phyloP scores from a whole-genome alignment of 2,797 vertebrate genomes.

The Taenioides sp. region DNA sequence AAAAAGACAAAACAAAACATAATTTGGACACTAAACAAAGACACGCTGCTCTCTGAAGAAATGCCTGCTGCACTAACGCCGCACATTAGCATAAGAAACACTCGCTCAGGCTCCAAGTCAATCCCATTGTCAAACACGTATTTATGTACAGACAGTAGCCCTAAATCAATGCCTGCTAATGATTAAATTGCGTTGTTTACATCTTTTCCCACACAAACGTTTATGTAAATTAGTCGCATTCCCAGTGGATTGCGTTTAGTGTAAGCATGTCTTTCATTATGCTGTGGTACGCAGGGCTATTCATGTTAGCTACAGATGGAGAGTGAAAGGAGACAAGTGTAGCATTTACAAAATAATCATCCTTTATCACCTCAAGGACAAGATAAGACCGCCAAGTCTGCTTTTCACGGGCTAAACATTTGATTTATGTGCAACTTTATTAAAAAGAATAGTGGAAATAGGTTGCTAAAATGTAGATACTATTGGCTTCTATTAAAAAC shows the following conservation, averaged over 20 bases:
- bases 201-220: conserved; percentile 10
- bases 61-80: neutral
- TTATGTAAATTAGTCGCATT: conserved; percentile 26
- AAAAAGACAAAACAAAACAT: neutral
- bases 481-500: neutral
- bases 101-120: neutral
- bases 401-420: conserved; percentile 6
- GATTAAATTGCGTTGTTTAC: conserved; percentile 30
- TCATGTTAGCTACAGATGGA: conserved; percentile 48
- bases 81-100: conserved; percentile 8
- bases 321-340: conserved; percentile 47
- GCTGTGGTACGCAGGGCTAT: conserved; percentile 8
- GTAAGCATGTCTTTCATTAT: conserved; percentile 13
- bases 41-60: conserved; percentile 23
- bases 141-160: conserved; percentile 12
- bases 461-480: neutral
- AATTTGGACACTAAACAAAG: conserved; percentile 13
- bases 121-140: conserved; percentile 12
- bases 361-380: conserved; percentile 42
- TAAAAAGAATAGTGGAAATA: neutral
- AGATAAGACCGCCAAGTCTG: conserved; percentile 30
- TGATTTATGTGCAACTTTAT: conserved; percentile 39
- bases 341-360: conserved; percentile 54
- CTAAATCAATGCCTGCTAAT: conserved; percentile 9
- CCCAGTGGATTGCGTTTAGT: conserved; percentile 19